Evolutionary conservation across 2,797 vertebrate species (phyloP).

Genomic region (Vespertilio murinus): DNA sequence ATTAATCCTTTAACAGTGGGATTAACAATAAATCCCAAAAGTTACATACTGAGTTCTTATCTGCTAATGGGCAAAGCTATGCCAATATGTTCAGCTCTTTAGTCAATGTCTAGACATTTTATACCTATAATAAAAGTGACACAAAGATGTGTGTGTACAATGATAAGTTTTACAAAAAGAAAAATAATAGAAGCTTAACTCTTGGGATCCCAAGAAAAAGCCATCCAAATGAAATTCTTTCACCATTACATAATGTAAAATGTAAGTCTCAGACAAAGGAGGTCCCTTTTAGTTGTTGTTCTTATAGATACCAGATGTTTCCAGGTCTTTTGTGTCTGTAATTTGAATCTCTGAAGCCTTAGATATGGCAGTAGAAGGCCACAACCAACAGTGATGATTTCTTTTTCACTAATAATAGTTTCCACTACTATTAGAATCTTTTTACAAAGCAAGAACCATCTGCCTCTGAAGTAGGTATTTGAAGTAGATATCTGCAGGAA

Average conservation of each 20-base stretch:
- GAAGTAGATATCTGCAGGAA: background rate
- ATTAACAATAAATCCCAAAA: conserved; percentile 55
- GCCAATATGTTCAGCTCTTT: conserved; percentile 35
- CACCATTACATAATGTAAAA: background rate
- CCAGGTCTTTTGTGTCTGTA: background rate
- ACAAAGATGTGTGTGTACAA: background rate
- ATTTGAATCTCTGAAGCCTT: conserved; percentile 9
- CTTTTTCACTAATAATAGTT: background rate
- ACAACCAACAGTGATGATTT: background rate
- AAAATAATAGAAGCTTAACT: conserved; percentile 40
- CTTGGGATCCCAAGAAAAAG: background rate
- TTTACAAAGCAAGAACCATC: background rate
- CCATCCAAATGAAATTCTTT: background rate
- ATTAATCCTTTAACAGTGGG: conserved; percentile 35
- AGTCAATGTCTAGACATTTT: conserved; percentile 37
- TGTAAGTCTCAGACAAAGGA: background rate
- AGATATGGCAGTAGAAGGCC: background rate
- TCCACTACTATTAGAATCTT: background rate
- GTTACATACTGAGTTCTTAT: background rate
- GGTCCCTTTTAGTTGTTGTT: background rate
- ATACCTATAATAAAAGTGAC: conserved; percentile 1
- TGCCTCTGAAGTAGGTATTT: background rate
- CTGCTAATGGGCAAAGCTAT: background rate
- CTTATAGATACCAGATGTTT: conserved; percentile 12
- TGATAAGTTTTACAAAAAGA: background rate